Evolutionary conservation across 2,113 vertebrate genomes (phyloP).

Genomic region (Myotis davidii): DNA sequence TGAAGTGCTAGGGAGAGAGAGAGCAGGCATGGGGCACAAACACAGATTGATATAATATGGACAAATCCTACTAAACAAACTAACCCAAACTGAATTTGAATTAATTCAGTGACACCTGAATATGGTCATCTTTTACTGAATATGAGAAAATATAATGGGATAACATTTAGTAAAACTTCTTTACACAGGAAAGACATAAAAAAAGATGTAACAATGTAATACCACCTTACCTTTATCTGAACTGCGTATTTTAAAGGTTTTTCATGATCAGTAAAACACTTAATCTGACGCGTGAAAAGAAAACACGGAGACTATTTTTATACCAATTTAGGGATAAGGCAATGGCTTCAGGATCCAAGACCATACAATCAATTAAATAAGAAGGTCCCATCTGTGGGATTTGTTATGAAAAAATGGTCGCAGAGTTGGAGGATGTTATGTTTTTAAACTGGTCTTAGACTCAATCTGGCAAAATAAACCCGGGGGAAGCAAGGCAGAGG

Average conservation of each 20-base stretch:
- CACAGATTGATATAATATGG: not conserved
- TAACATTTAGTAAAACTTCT: not conserved
- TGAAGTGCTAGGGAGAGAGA: not conserved
- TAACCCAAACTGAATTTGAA: not conserved
- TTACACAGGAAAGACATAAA: not conserved
- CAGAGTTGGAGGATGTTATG: not conserved
- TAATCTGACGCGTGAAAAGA: slow-evolving; percentile 18
- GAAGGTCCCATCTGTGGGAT: not conserved
- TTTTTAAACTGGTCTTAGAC: not conserved
- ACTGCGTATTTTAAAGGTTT: not conserved
- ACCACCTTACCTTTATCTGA: not conserved
- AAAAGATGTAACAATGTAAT: not conserved
- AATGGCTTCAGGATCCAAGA: not conserved
- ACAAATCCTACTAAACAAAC: not conserved
- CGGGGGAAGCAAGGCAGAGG: not conserved
- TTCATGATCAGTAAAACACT: not conserved
- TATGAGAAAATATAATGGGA: not conserved
- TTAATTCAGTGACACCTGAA: not conserved
- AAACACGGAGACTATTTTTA: not conserved
- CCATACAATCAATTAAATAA: slow-evolving; percentile 20
- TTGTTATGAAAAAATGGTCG: not conserved
- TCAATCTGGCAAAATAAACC: not conserved
- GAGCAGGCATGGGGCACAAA: not conserved
- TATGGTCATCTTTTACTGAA: not conserved
- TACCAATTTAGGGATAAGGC: not conserved